These are phyloP conservation scores for Dascillus cervinus DNA, from an alignment of 2,888 invertebrate genomes.

Conservation along the genomic window DNA sequence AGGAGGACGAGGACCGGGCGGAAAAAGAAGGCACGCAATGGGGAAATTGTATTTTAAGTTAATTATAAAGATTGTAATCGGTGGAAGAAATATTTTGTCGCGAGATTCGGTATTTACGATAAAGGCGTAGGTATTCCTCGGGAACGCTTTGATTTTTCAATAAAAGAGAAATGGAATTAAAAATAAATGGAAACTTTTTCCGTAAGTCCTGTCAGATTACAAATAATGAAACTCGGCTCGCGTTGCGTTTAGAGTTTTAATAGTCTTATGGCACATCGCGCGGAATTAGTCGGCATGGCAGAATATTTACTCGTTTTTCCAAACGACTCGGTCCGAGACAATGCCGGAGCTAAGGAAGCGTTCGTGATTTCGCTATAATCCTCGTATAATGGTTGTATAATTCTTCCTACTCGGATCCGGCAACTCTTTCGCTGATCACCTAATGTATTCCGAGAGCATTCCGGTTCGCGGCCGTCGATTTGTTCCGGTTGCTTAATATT, in stretches of 20 bases:
- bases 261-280: slow-evolving; percentile 43
- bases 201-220: slow-evolving; percentile 44
- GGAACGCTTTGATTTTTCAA: slow-evolving; percentile 33
- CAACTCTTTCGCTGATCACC: slow-evolving; percentile 42
- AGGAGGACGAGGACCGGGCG: too few relatives aligned
- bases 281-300: slow-evolving; percentile 39
- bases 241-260: slow-evolving; percentile 45
- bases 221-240: slow-evolving; percentile 43
- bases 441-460: slow-evolving; percentile 38
- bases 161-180: slow-evolving; percentile 44
- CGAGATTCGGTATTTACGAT: too few relatives aligned
- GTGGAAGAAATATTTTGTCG: too few relatives aligned
- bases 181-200: slow-evolving; percentile 46
- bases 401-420: slow-evolving; percentile 39
- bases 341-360: slow-evolving; percentile 33
- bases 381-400: slow-evolving; percentile 47
- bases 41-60: too few relatives aligned
- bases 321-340: slow-evolving; percentile 44
- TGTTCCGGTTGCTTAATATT: slow-evolving; percentile 43
- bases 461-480: slow-evolving; percentile 33
- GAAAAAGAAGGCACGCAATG: too few relatives aligned
- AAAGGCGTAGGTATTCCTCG: too few relatives aligned
- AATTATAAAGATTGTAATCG: too few relatives aligned
- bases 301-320: slow-evolving; percentile 45
- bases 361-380: slow-evolving; percentile 45